These are phyloP conservation scores for Planiliza haematocheilus DNA, from an alignment of 2,113 vertebrate genomes.

Conservation along the genomic window DNA sequence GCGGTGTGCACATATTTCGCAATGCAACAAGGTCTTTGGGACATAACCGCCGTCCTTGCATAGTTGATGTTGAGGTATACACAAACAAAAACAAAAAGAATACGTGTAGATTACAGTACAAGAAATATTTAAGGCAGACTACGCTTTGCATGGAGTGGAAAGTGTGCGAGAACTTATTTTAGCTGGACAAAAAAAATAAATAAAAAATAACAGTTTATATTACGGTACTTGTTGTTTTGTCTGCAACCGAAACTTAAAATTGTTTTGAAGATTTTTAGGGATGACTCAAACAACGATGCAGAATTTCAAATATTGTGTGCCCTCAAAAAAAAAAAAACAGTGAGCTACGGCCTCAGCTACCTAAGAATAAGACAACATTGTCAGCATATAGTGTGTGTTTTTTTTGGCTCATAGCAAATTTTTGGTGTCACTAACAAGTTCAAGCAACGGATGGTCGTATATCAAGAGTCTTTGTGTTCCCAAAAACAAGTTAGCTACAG, in stretches of 20 bases:
- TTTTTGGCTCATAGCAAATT: too few relatives aligned
- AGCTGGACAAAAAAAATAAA: background rate
- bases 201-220: background rate
- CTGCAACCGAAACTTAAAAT: background rate
- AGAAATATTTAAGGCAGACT: background rate
- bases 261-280: too few relatives aligned
- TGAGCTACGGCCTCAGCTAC: too few relatives aligned
- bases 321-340: too few relatives aligned
- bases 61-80: conserved; percentile 14
- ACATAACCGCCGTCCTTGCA: conserved; percentile 24
- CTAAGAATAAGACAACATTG: too few relatives aligned
- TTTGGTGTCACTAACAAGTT: too few relatives aligned
- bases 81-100: conserved; percentile 19
- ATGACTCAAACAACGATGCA: too few relatives aligned
- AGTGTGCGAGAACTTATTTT: background rate
- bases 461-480: too few relatives aligned
- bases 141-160: conserved; percentile 11
- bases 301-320: too few relatives aligned
- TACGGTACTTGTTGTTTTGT: background rate
- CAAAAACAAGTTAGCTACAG: too few relatives aligned
- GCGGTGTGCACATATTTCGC: background rate
- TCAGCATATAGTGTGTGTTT: too few relatives aligned
- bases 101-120: background rate
- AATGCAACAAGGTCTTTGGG: background rate
- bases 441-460: too few relatives aligned